phyloP scores from a whole-genome alignment of 2,888 invertebrate genomes.

The Griposia aprilina region DNA sequence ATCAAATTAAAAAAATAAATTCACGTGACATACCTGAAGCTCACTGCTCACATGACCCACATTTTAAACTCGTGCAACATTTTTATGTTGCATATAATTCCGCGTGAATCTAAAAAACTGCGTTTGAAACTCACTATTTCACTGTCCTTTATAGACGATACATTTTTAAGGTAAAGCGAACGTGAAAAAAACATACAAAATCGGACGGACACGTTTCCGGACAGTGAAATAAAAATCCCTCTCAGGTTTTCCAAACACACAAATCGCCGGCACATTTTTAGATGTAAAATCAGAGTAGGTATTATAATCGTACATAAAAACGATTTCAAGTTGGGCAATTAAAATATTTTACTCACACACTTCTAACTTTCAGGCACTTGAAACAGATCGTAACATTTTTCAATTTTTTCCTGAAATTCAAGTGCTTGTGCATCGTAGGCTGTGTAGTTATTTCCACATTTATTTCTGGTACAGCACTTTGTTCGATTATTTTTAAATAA shows the following conservation, averaged over 20 bases:
- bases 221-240: constrained; percentile 46
- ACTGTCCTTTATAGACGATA: constrained; percentile 43
- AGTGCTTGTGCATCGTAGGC: constrained; percentile 2
- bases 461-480: constrained; percentile 20
- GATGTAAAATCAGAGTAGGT: constrained; percentile 6
- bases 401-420: constrained; percentile 16
- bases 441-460: constrained; percentile 5
- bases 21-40: constrained; percentile 23
- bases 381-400: constrained; percentile 38
- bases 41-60: constrained; percentile 52
- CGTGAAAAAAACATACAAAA: constrained; percentile 47
- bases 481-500: constrained; percentile 14
- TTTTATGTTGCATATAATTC: constrained; percentile 44
- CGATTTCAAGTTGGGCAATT: constrained; percentile 46
- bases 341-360: constrained; percentile 51
- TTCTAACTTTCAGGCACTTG: constrained; percentile 44
- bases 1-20: constrained; percentile 55
- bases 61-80: constrained; percentile 49
- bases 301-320: constrained; percentile 30
- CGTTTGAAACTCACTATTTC: constrained; percentile 48
- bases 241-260: constrained; percentile 33
- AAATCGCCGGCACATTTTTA: constrained; percentile 25
- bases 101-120: constrained; percentile 29
- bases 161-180: constrained; percentile 50
- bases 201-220: constrained; percentile 33